phyloP scores from a whole-genome alignment of 2,888 invertebrate species.

The Dexiosoma caninum region DNA sequence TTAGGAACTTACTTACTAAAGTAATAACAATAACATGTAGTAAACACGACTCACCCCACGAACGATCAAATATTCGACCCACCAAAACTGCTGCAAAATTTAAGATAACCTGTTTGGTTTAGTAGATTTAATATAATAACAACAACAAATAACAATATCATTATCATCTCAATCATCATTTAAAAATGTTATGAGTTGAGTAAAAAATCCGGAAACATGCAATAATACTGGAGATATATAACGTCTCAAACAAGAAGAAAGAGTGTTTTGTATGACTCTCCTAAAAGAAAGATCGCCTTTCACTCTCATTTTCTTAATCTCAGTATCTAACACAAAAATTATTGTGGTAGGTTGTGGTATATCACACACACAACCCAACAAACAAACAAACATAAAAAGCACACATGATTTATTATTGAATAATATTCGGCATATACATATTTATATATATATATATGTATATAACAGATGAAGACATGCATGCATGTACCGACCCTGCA shows the following conservation, averaged over 20 bases:
- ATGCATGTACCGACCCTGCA: too few species aligned
- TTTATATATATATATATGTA: not conserved
- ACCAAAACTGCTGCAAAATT: conserved; percentile 22
- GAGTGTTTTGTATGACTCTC: conserved; percentile 8
- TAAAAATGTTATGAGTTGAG: not conserved
- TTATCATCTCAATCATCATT: not conserved
- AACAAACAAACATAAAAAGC: not conserved
- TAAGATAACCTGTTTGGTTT: conserved; percentile 33
- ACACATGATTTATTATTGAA: not conserved
- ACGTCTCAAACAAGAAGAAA: not conserved
- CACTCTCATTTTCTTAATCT: conserved; percentile 6
- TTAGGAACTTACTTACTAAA: too few species aligned
- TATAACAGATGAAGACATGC: too few species aligned
- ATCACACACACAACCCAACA: not conserved
- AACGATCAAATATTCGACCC: conserved; percentile 25
- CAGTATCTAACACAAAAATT: conserved; percentile 20
- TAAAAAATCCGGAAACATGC: conserved; percentile 51
- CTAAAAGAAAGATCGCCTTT: not conserved
- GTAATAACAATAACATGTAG: conserved; percentile 7
- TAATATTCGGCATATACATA: conserved; percentile 25
- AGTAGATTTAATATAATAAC: conserved; percentile 33
- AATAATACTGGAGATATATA: not conserved
- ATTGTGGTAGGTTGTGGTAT: conserved; percentile 60
- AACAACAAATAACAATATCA: not conserved
- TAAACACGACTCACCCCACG: conserved; percentile 22